These are phyloP conservation scores for Pelmatolapia mariae DNA, from an alignment of 2,113 vertebrate genomes.

Conservation along the genomic window DNA sequence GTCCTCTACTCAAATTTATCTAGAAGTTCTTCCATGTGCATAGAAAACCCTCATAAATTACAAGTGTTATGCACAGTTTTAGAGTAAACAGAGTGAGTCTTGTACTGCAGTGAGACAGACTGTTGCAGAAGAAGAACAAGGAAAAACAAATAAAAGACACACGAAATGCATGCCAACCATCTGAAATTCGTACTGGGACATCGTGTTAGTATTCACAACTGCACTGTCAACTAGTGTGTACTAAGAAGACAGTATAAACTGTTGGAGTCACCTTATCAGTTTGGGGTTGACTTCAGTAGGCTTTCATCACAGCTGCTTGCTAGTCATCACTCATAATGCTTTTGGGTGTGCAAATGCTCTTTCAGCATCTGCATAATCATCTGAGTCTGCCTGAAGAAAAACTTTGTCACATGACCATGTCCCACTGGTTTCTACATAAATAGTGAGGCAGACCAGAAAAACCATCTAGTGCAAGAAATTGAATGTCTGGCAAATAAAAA, in stretches of 20 bases:
- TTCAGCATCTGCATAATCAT: neutral
- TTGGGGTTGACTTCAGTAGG: neutral
- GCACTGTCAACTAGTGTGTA: neutral
- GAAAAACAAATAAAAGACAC: neutral
- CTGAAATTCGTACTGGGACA: neutral
- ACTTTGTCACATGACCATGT: neutral
- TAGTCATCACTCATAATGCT: neutral
- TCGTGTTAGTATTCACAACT: neutral
- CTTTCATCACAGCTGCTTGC: neutral
- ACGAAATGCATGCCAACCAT: neutral
- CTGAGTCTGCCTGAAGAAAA: neutral
- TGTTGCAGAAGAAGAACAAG: neutral
- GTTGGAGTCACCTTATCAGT: neutral
- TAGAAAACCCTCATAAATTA: neutral
- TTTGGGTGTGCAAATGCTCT: neutral
- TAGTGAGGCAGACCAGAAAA: neutral
- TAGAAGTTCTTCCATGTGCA: neutral
- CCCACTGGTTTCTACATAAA: neutral
- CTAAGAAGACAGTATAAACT: neutral
- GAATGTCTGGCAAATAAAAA: neutral
- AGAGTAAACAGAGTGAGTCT: neutral
- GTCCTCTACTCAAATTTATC: neutral
- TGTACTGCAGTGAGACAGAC: neutral
- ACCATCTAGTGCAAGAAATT: neutral
- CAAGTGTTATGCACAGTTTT: neutral